These are phyloP conservation scores for Antechinus stuartii DNA, from an alignment of 2,113 vertebrate genomes.

Conservation along the genomic window DNA sequence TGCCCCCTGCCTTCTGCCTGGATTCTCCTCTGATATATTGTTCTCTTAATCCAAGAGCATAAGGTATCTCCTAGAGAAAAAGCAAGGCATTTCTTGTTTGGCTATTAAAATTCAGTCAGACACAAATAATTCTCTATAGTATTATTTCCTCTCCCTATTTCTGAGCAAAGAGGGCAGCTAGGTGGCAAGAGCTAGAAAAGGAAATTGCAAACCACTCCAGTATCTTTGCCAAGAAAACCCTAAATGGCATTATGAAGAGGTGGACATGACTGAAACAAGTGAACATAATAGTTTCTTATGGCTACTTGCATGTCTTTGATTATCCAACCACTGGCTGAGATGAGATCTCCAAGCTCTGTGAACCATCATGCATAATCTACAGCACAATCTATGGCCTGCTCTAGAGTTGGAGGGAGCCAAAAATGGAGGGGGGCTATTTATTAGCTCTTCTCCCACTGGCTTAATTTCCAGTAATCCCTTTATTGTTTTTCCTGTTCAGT, in stretches of 20 bases:
- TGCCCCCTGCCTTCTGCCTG: neutral
- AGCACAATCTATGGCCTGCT: neutral
- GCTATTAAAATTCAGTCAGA: neutral
- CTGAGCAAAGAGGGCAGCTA: too few species aligned
- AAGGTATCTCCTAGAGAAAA: neutral
- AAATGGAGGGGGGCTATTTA: fast-evolving
- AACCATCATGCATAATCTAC: neutral
- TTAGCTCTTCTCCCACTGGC: too few species aligned
- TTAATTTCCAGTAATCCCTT: neutral
- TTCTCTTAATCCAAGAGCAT: neutral
- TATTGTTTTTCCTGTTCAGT: neutral
- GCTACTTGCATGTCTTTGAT: neutral
- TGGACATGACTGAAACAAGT: too few species aligned
- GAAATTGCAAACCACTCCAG: too few species aligned
- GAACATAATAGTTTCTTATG: too few species aligned
- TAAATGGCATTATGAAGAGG: too few species aligned
- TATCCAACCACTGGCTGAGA: neutral
- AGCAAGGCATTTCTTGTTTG: neutral
- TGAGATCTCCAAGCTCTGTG: neutral
- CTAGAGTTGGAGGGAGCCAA: neutral
- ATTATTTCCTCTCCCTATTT: too few species aligned
- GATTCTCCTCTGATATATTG: neutral
- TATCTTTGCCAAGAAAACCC: too few species aligned
- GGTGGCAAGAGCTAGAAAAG: too few species aligned
- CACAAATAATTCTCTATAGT: too few species aligned